These are phyloP conservation scores for Pocillopora meandrina DNA, from an alignment of 92 coral and sea anemone genomes.

Conservation along the genomic window DNA sequence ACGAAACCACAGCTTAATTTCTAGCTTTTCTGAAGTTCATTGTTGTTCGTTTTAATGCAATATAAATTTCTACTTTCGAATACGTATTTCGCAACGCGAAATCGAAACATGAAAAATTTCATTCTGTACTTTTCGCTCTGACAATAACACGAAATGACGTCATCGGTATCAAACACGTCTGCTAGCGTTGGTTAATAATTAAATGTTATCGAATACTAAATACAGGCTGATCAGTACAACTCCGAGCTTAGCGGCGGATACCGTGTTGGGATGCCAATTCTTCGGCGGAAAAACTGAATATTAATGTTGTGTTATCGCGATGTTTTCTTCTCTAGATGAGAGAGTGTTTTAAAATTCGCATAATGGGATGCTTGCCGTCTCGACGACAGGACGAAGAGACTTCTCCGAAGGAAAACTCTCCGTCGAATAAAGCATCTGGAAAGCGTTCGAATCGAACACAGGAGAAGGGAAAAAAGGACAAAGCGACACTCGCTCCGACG, in stretches of 20 bases:
- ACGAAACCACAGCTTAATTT: not conserved
- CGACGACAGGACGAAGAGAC: conserved; percentile 61
- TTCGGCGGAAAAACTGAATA: conserved; percentile 39
- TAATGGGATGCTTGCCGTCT: conserved; percentile 98
- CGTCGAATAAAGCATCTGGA: conserved; percentile 47
- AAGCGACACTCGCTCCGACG: conserved; percentile 68
- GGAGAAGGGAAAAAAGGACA: conserved; percentile 30
- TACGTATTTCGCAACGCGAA: conserved; percentile 10
- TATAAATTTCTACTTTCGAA: not conserved
- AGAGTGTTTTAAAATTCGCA: conserved; percentile 75
- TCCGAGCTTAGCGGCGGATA: not conserved
- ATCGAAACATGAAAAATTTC: conserved; percentile 17
- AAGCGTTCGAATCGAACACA: conserved; percentile 45
- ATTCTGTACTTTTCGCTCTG: conserved; percentile 18
- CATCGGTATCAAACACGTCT: conserved; percentile 55
- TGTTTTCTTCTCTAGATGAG: conserved; percentile 68
- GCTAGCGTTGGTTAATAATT: conserved; percentile 69
- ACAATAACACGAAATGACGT: conserved; percentile 47
- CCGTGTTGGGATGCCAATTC: conserved; percentile 17
- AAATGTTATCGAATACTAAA: conserved; percentile 58
- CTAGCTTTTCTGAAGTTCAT: not conserved
- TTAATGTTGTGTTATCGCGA: conserved; percentile 35
- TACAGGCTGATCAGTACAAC: conserved; percentile 33
- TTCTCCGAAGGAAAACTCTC: conserved; percentile 59
- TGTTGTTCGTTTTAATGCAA: not conserved